phyloP scores from a whole-genome alignment of 2,888 invertebrate genomes.

The Sylvicola cinctus region DNA sequence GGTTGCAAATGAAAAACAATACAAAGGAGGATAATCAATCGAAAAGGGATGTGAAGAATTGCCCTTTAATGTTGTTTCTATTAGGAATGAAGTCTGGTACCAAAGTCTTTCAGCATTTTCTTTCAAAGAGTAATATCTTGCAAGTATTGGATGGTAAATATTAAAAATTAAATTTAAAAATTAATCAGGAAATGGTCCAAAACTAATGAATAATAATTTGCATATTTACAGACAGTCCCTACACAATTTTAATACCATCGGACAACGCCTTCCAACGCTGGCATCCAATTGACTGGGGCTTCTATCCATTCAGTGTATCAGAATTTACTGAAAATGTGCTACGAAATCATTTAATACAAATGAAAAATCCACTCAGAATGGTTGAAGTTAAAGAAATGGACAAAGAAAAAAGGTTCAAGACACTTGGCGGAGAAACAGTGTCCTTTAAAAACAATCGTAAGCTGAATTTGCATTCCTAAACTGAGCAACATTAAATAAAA shows the following conservation, averaged over 20 bases:
- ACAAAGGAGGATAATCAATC: conserved; percentile 19
- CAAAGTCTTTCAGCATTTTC: conserved; percentile 39
- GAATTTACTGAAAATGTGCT: conserved; percentile 40
- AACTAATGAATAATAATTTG: background rate
- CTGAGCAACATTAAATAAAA: too few relatives aligned
- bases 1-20: conserved; percentile 20
- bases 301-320: conserved; percentile 43
- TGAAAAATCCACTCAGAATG: conserved; percentile 30
- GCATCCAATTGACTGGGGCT: conserved; percentile 50
- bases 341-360: conserved; percentile 37
- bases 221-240: conserved; percentile 23
- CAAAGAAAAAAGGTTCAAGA: conserved; percentile 31
- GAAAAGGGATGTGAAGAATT: conserved; percentile 20
- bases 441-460: conserved; percentile 34
- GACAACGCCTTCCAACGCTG: conserved; percentile 44
- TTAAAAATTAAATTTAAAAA: conserved; percentile 1
- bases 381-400: conserved; percentile 26
- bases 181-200: background rate
- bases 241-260: conserved; percentile 40
- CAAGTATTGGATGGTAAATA: conserved; percentile 30
- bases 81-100: conserved; percentile 39
- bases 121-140: conserved; percentile 37
- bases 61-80: conserved; percentile 27
- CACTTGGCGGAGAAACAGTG: conserved; percentile 35
- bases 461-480: too few relatives aligned